Evolutionary conservation across 2,113 vertebrate species (phyloP), one percentile per base, ranked within the genome.

Genomic region (Falcunculus frontatus): DNA sequence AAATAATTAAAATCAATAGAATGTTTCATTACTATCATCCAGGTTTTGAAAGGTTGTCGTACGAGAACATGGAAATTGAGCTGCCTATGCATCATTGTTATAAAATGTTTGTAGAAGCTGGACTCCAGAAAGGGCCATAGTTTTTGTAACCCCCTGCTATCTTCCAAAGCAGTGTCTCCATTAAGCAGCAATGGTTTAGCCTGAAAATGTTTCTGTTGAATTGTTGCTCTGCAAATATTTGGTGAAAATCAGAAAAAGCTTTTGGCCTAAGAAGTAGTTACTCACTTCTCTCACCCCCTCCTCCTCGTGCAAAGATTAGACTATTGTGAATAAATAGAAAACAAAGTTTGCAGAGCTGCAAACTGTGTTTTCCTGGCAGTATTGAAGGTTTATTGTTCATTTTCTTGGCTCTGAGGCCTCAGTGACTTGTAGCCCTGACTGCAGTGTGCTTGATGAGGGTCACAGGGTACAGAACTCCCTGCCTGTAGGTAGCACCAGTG

Each of bases 41-140:
- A 87, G 14, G 3, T 59, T 91, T 87, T 29, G 23, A 52, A 81
- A 75, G 2, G 3, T 6, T 87, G n/a, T 64, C 26, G 79, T 83
- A 37, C 21, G 11, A 62, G 30, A 81, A 42, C 3, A 20, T 8
- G 17, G 56, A 72, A 89, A 53, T 17, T 23, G 25, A 46, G 50
- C 21, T 87, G 20, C 6, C 9, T 32, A 6, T 46, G 27, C 30
- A 68, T 27, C n/a, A 35, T 10, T 4, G 1, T 20, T 47, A 23
- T 7, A 55, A 95, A 55, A 82, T 6, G 2, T 80, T 50, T 70
- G 41, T 67, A 84, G 35, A 73, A 86, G 47, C 10, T 30, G 37
- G 46, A 20, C 17, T 42, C 16, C 60, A 33, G 0, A 0, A 55
- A 59, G 46, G 6, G 23, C 5, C 62, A 9, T 8, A 41, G 10